These are phyloP conservation scores for Lasiurus cinereus DNA, from an alignment of 2,113 vertebrate species.

Conservation along the genomic window DNA sequence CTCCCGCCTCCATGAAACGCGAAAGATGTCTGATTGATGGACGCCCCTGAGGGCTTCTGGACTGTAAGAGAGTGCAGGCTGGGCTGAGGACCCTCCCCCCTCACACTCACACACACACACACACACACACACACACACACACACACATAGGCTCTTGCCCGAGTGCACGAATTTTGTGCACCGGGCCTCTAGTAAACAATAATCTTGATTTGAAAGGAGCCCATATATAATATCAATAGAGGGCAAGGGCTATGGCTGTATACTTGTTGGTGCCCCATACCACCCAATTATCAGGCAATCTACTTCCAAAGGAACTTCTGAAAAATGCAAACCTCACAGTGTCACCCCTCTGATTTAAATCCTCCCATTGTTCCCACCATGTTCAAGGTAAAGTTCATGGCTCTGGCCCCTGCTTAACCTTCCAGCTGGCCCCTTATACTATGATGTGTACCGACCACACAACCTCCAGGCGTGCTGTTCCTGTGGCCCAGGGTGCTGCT, in stretches of 20 bases:
- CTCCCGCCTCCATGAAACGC: too few relatives aligned
- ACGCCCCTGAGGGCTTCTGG: too few relatives aligned
- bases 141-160: too few relatives aligned
- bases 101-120: too few relatives aligned
- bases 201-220: neutral
- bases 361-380: neutral
- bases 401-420: neutral
- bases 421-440: neutral
- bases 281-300: neutral
- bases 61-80: too few relatives aligned
- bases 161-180: too few relatives aligned
- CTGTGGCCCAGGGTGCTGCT: neutral
- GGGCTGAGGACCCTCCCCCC: too few relatives aligned
- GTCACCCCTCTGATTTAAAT: neutral
- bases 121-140: too few relatives aligned
- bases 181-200: neutral
- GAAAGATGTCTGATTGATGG: too few relatives aligned
- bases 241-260: neutral
- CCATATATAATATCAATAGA: neutral
- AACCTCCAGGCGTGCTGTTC: neutral
- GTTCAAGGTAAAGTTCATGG: neutral
- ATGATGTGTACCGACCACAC: too few relatives aligned
- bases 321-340: neutral
- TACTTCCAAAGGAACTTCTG: conserved; percentile 31
- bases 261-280: neutral